Evolutionary conservation across 2,888 invertebrate species (phyloP).

Genomic region (Scaptomyza caliginosa): DNA sequence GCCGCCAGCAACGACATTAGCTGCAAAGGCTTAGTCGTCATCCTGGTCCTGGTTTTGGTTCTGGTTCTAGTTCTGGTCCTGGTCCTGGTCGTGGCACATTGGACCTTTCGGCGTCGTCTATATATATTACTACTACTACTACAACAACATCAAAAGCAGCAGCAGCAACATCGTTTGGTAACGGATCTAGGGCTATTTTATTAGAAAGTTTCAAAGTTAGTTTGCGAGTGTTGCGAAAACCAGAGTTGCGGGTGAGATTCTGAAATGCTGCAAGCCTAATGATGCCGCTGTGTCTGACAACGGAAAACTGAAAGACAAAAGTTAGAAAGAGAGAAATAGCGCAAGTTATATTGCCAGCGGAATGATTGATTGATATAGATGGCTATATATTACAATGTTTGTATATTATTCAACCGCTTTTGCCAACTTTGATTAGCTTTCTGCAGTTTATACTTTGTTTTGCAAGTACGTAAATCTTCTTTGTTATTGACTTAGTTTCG

Average conservation of each 20-base stretch:
- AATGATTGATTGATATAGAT: slow-evolving; percentile 74
- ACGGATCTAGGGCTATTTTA: slow-evolving; percentile 66
- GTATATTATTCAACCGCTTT: slow-evolving; percentile 18
- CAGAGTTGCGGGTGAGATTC: slow-evolving; percentile 55
- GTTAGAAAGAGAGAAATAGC: slow-evolving; percentile 58
- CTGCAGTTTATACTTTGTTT: neutral
- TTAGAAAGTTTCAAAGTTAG: slow-evolving; percentile 73
- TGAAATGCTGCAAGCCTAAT: slow-evolving; percentile 71
- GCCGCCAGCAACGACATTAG: slow-evolving; percentile 51
- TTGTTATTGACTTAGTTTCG: neutral
- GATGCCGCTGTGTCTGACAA: slow-evolving; percentile 45
- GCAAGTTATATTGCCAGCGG: slow-evolving; percentile 69
- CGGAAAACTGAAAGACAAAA: slow-evolving; percentile 11
- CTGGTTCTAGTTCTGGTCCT: neutral
- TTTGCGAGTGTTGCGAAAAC: slow-evolving; percentile 63
- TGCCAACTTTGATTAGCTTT: slow-evolving; percentile 22
- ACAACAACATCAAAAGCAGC: neutral
- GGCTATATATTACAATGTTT: slow-evolving; percentile 37
- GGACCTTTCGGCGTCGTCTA: slow-evolving; percentile 22
- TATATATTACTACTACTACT: neutral
- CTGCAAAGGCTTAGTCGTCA: slow-evolving; percentile 32
- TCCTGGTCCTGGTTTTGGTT: slow-evolving; percentile 14
- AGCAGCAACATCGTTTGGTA: slow-evolving; percentile 7
- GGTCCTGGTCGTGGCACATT: slow-evolving; percentile 15
- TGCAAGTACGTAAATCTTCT: neutral